Base-by-base conservation (phyloP, 2,797 vertebrate genomes). In the Falco berigora region DNA sequence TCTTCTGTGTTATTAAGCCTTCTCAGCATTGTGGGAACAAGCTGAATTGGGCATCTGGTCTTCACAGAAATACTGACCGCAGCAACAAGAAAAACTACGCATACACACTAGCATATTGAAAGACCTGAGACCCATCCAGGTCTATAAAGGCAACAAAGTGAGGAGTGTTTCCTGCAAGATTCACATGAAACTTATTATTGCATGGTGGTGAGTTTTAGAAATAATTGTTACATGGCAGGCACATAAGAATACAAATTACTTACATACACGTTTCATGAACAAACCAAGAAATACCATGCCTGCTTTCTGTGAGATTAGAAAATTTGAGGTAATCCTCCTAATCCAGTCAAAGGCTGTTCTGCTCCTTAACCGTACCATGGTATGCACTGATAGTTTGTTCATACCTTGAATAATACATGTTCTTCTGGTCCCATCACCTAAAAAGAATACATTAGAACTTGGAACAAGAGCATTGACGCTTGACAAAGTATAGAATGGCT, bases 1-100 rank as follows among this genome's bases (percentile, higher is more conserved):
- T 71, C 21, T 34, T 50, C 6, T 40, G 61, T 19, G 10, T 80
- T 74, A 50, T 21, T 72, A 92, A 58, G 6, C 50, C 22, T 50
- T 75, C 36, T n/a, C 68, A 88, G 8, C 23, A 32, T 13, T 34
- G 15, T 32, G 40, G 24, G 11, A 50, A 81, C 11, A 81, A 19
- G 4, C 8, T 14, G 30, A 27, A 62, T 10, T 30, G 17, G 12
- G 25, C 24, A 9, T 10, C 42, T 0, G 0, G 5, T 23, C 50
- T 78, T 69, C 30, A 67, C n/a, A 72, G 23, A 68, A 77, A 63
- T 44, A 44, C 10, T 49, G 28, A 56, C 14, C n/a, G 49, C 13
- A 36, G 32, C 16, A 38, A 69, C 14, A 42, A 55, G 66, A 36
- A 66, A 4, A 19, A 5, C 1, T 42, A 15, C 12, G 7, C 28